Evolutionary conservation across 2,797 vertebrate species (phyloP), one percentile per base, ranked within the genome.

Genomic region (Manis javanica): DNA sequence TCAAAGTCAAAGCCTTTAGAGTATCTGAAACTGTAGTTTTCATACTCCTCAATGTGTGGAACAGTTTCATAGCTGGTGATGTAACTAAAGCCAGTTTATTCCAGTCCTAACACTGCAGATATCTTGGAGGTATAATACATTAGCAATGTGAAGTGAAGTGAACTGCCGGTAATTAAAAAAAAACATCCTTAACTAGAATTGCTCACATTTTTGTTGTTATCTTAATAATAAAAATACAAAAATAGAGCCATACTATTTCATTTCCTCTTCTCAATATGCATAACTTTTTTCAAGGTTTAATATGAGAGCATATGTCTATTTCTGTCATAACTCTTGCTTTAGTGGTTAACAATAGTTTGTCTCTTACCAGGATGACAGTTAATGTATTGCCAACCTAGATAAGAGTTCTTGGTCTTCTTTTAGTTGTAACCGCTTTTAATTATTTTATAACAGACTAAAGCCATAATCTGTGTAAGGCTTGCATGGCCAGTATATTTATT

Each of bases 311-410:
- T 74, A 29, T 92, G 39, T 86, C 66, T 92, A 4, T 69, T 93
- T 90, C 68, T 85, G n/a, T 59, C 77, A 82, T 71, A 89, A 91
- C 31, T 42, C 77, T 75, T 96, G 53, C 78, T 92, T 92, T 78
- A 94, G 46, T 95, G 42, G 24, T 77, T 95, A 75, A 69, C 77
- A 88, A 16, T 78, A 90, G 31, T 91, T 81, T 87, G 12, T 85
- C 10, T 75, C 71, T 95, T 88, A 69, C 81, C 72, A 71, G 34
- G 31, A 34, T 68, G 23, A 53, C 55, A 87, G 77, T 96, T 96
- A 75, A 84, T 84, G 34, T 90, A 51, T 92, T 81, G 53, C 51
- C 29, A 95, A 15, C 77, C 55, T 69, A 57, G 55, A 69, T 88
- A 77, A 91, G 46, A 75, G 46, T 51, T 49, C 19, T 92, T 82